phyloP scores from a whole-genome alignment of 1,140 invertebrate species.

The Piezodorus guildinii region DNA sequence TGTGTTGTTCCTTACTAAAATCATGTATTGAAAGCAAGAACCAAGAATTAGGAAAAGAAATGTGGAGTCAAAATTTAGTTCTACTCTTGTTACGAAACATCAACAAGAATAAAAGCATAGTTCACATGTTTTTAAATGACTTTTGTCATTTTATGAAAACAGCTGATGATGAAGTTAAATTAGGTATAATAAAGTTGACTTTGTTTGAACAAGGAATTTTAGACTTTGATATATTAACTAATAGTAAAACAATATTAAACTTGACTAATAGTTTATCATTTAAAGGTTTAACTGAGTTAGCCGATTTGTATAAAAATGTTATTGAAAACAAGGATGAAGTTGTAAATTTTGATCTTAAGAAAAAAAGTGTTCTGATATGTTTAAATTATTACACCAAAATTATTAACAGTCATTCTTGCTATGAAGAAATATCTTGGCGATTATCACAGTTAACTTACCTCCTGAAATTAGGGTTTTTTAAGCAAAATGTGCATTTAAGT shows the following conservation, averaged over 20 bases:
- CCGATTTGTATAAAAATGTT: background rate
- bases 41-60: background rate
- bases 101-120: background rate
- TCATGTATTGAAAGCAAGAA: background rate
- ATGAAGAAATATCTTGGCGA: background rate
- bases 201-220: background rate
- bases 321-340: background rate
- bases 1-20: background rate
- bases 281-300: background rate
- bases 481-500: background rate
- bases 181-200: background rate
- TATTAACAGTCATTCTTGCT: constrained; percentile 2
- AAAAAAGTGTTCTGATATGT: background rate
- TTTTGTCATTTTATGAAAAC: background rate
- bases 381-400: background rate
- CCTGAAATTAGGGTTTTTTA: constrained; percentile 4
- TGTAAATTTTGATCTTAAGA: background rate
- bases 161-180: background rate
- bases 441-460: background rate
- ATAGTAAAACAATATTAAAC: background rate
- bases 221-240: background rate
- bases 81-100: background rate
- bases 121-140: background rate
- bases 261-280: constrained; percentile 6
- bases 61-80: background rate